Base-by-base conservation (phyloP, 2,888 invertebrate genomes). In the Eucera pruinosa region DNA sequence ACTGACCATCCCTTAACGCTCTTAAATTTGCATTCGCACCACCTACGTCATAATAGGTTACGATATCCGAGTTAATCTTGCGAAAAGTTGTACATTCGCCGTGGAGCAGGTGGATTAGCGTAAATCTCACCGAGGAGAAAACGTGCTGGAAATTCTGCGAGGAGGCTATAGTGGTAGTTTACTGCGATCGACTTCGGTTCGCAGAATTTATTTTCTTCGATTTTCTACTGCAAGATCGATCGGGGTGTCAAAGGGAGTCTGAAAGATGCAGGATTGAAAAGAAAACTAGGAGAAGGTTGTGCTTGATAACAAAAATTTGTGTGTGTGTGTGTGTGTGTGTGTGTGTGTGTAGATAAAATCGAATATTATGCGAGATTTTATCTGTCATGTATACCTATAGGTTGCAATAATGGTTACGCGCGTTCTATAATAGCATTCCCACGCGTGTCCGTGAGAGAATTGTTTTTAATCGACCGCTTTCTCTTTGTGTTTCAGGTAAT, bases 401-500 rank as follows among this genome's bases (percentile, higher is more conserved):
- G 2, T 18, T 36, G 33, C 13, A 67, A 25, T 54, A 71, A 67
- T 27, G 41, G 41, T 41, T 39, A 65, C 27, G 47, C 27, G 45
- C 36, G 36, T 41, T 57, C 18, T 13, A 27, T 43, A 39, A 50
- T 50, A 25, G 6, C 18, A 20, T 58, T 71, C 67, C 57, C 71
- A 67, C 73, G 71, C 23, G 47, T 23, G 36, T 25, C 30, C 71
- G 43, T 33, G 27, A 41, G 48, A 70, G 43, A 60, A 64, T 55
- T 33, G 36, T 50, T 61, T 50, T 52, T 78, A 70, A 82, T 15
- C n/a, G n/a, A 15, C 23, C 13, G 58, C 55, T 72, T 55, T 80
- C 50, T 52, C 62, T 78, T 61, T 78, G 0, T 82, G 76, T 82
- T 82, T 13, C 77, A 82, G 68, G 75, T 81, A 81, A 81, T 52